A percentile compares a stretch with the other conserved stretches of the same genome.
phyloP scores from a whole-genome alignment of 2,113 vertebrate species.

The Brachyhypopomus gauderio region DNA sequence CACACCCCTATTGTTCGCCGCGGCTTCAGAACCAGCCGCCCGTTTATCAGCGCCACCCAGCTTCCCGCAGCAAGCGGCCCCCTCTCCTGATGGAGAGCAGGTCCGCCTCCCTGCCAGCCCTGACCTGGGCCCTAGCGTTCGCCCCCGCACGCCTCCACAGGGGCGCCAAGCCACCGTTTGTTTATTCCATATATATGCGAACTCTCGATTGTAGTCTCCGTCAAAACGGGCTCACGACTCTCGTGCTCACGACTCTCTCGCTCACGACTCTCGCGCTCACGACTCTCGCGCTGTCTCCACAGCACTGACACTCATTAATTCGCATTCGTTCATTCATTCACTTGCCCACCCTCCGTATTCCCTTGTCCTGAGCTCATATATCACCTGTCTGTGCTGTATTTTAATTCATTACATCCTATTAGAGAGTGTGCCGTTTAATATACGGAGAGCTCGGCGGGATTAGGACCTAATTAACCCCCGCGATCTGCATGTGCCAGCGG shows the following conservation, averaged over 20 bases:
- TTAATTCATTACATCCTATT: slow-evolving; percentile 66
- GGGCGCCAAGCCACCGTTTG: neutral
- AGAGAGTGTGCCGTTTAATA: slow-evolving; percentile 59
- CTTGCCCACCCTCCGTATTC: slow-evolving; percentile 31
- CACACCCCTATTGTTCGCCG: slow-evolving; percentile 72
- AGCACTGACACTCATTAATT: neutral
- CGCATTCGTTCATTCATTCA: slow-evolving; percentile 16
- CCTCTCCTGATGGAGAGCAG: slow-evolving; percentile 71
- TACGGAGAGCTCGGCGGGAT: slow-evolving; percentile 58
- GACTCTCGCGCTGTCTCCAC: neutral
- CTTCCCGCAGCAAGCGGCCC: slow-evolving; percentile 70
- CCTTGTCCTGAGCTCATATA: slow-evolving; percentile 47
- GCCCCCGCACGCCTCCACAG: neutral
- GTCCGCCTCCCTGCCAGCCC: slow-evolving; percentile 62
- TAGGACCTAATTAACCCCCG: slow-evolving; percentile 68
- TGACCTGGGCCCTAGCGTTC: slow-evolving; percentile 55
- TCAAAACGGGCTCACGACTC: neutral
- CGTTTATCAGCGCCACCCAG: slow-evolving; percentile 80
- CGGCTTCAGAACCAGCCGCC: slow-evolving; percentile 74
- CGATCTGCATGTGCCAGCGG: slow-evolving; percentile 62
- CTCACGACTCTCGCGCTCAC: too few species aligned
- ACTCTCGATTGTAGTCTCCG: too few species aligned
- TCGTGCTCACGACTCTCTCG: too few species aligned
- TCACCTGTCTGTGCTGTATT: slow-evolving; percentile 50
- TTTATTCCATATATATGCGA: slow-evolving; percentile 7